A percentile compares a stretch with the other conserved stretches of the same genome.
These are phyloP conservation scores for Ashinkailepas kermadecensis DNA, from an alignment of 2,888 invertebrate genomes.

Conservation along the genomic window DNA sequence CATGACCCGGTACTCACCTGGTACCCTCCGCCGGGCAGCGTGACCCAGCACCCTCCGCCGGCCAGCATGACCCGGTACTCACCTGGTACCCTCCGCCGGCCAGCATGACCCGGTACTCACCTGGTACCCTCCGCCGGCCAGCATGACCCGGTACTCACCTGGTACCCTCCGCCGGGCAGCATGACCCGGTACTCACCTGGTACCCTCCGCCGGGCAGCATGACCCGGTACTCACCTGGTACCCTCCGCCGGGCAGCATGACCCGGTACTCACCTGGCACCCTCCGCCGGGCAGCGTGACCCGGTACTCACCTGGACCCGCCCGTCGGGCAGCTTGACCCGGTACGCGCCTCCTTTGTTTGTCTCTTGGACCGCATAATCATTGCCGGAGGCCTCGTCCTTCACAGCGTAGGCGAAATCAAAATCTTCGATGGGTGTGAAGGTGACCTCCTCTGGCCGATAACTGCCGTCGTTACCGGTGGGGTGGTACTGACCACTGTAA, in stretches of 20 bases:
- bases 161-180: too few species aligned
- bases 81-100: too few species aligned
- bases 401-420: slow-evolving; percentile 26
- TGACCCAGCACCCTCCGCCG: too few species aligned
- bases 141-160: slow-evolving; percentile 2
- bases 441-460: not conserved
- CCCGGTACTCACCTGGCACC: too few species aligned
- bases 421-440: slow-evolving; percentile 5
- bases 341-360: slow-evolving; percentile 21
- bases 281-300: too few species aligned
- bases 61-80: too few species aligned
- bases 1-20: too few species aligned
- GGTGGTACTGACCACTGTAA: not conserved
- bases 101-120: too few species aligned
- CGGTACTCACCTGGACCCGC: not conserved
- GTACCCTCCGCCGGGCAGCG: slow-evolving; percentile 22
- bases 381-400: slow-evolving; percentile 22
- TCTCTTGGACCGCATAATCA: slow-evolving; percentile 16
- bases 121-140: slow-evolving; percentile 20
- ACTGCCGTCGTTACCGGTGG: not conserved
- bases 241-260: too few species aligned
- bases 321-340: slow-evolving; percentile 24
- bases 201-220: slow-evolving; percentile 23
- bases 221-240: not conserved
- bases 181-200: too few species aligned